Conservation (phyloP, 2,113 vertebrate species). For the Brachypteracias leptosomus region DNA sequence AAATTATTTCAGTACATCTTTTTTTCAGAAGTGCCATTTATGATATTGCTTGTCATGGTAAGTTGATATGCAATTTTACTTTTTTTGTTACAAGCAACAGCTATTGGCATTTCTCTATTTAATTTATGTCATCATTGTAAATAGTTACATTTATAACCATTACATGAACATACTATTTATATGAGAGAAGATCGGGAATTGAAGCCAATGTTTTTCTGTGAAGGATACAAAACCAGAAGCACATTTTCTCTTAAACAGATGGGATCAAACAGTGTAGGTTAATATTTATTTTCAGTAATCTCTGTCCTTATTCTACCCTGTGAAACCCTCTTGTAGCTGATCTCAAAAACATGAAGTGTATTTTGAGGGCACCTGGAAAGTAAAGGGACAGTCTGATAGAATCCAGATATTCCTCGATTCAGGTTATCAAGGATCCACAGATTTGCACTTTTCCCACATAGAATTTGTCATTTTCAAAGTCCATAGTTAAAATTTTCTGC, state of each 20-base stretch:
- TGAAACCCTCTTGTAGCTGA: neutral
- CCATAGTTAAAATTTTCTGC: neutral
- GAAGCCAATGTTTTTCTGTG: constrained; percentile 1
- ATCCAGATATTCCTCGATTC: neutral
- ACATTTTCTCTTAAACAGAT: constrained; percentile 27
- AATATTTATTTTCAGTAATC: constrained; percentile 23
- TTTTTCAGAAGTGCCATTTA: constrained; percentile 24
- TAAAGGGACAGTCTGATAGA: neutral
- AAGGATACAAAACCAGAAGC: neutral
- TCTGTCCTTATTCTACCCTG: constrained; percentile 10
- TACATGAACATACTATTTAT: constrained; percentile 8
- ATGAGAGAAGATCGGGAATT: neutral
- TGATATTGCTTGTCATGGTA: constrained; percentile 7
- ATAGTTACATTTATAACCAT: constrained; percentile 25
- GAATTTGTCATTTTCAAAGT: neutral
- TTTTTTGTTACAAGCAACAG: neutral
- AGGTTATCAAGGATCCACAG: neutral
- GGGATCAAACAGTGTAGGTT: constrained; percentile 32
- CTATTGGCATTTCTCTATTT: constrained; percentile 28
- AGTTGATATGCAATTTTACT: neutral
- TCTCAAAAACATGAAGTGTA: neutral
- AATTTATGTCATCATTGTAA: constrained; percentile 5
- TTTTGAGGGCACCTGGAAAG: neutral
- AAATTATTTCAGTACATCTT: constrained; percentile 21
- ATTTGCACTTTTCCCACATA: neutral